Base-by-base conservation (phyloP, 2,888 invertebrate species). In the Melanostoma mellinum region DNA sequence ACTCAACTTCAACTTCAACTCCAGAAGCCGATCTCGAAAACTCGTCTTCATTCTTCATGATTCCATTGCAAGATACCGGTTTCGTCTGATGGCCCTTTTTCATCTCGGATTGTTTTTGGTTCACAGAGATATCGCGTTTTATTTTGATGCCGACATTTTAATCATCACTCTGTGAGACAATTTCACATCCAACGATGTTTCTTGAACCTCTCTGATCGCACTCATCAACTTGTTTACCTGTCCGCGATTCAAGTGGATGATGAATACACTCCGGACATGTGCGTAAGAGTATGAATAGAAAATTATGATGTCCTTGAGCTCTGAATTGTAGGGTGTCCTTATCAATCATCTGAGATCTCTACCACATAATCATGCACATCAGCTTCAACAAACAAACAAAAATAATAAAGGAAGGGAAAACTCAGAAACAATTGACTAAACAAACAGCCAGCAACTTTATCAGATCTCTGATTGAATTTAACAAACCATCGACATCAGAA, bases 401-500 rank as follows among this genome's bases (percentile, higher is more conserved):
- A 65, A 36, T n/a, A n/a, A n/a, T n/a, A 35, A 58, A 50, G 38
- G 40, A 40, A 50, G 32, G 10, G 20, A 52, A 3, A 44, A 40
- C 32, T 40, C 32, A 33, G n/a, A 33, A 48, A 38, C 40, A 71
- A 72, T 65, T 55, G 63, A 63, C 72, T 55, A 67, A 73, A 72
- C 68, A 68, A 77, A 74, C 42, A 35, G 30, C 63, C 52, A 53
- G 32, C 44, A 46, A 50, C 53, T 76, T 58, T 76, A 78, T 77
- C 82, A 74, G 65, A 65, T 78, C 58, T 68, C 52, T 65, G 82
- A 82, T 82, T 82, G 73, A 74, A 78, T 74, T 78, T 82, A 82
- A 78, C 74, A 38, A 72, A n/a, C 82, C 78, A 82, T 78, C 78
- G 78, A 74, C 74, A 73, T 58, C 68, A 63, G 73, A 68, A 65